These are phyloP conservation scores for Notolabrus celidotus DNA, from an alignment of 2,797 vertebrate species.

Conservation along the genomic window DNA sequence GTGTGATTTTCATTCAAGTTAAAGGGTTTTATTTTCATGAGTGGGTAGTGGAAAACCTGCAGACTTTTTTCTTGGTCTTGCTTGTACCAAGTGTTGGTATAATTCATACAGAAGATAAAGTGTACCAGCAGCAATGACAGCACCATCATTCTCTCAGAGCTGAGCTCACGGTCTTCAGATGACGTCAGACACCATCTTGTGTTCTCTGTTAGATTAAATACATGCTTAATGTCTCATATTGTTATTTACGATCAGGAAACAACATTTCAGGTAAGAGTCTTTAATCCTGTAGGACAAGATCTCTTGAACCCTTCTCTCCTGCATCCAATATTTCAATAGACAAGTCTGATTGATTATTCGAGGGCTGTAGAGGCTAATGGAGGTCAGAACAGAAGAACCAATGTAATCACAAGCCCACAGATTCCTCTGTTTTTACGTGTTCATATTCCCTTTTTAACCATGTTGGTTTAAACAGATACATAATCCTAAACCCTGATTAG, in stretches of 20 bases:
- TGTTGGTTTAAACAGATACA: too few species aligned
- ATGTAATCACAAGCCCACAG: slow-evolving; percentile 27
- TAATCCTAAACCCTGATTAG: too few species aligned
- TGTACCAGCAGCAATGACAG: slow-evolving; percentile 33
- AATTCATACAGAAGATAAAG: slow-evolving; percentile 43
- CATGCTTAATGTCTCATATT: slow-evolving; percentile 2
- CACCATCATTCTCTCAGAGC: slow-evolving; percentile 12
- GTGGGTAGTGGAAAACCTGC: not conserved
- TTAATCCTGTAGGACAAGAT: slow-evolving; percentile 33
- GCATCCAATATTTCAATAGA: slow-evolving; percentile 27
- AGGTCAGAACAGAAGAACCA: slow-evolving; percentile 32
- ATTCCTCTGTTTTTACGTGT: not conserved
- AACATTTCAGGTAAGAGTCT: slow-evolving; percentile 44
- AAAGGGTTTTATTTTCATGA: slow-evolving; percentile 19
- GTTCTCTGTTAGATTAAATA: slow-evolving; percentile 26
- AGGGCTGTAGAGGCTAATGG: slow-evolving; percentile 37
- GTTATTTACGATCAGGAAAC: slow-evolving; percentile 28
- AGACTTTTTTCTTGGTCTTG: slow-evolving; percentile 4
- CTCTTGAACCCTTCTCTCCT: slow-evolving; percentile 38
- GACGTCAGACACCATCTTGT: slow-evolving; percentile 29
- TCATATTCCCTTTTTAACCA: not conserved
- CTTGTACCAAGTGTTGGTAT: slow-evolving; percentile 8
- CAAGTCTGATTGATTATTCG: slow-evolving; percentile 33
- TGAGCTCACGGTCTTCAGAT: slow-evolving; percentile 29
- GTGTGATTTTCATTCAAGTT: not conserved